These are phyloP conservation scores for Pollenia griseotomentosa DNA, from an alignment of 2,888 invertebrate genomes.

Conservation along the genomic window DNA sequence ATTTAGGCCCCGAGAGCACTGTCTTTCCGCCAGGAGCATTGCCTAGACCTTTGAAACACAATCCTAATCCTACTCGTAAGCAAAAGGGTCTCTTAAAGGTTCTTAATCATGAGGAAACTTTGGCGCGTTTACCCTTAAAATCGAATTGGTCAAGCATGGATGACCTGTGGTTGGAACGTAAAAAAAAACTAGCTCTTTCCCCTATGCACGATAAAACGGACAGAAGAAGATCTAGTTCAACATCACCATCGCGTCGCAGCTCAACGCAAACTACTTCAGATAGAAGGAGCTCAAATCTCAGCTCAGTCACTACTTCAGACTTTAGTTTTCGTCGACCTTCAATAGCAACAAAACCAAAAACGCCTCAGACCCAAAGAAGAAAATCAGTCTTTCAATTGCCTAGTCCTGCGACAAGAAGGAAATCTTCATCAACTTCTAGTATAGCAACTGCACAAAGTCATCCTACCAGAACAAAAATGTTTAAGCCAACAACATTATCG, in stretches of 20 bases:
- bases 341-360: constrained; percentile 71
- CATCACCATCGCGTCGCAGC: constrained; percentile 82
- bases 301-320: constrained; percentile 83
- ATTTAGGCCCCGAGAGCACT: constrained; percentile 77
- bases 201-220: constrained; percentile 72
- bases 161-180: constrained; percentile 77
- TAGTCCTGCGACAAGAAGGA: constrained; percentile 65
- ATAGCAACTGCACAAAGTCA: constrained; percentile 46
- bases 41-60: constrained; percentile 79
- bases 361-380: constrained; percentile 61
- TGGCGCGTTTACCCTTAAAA: constrained; percentile 78
- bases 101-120: constrained; percentile 79
- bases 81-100: constrained; percentile 82
- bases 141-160: constrained; percentile 82
- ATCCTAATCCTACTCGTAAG: constrained; percentile 82
- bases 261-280: constrained; percentile 83
- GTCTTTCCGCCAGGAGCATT: constrained; percentile 79
- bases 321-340: constrained; percentile 82
- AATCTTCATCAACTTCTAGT: constrained; percentile 71
- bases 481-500: constrained; percentile 82
- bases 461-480: constrained; percentile 79
- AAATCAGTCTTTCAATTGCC: constrained; percentile 66
- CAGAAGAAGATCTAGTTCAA: constrained; percentile 81
- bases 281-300: constrained; percentile 82
- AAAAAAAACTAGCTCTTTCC: constrained; percentile 73